Evolutionary conservation across 1,140 invertebrate species (phyloP).

Genomic region (Tetraneura akinire): DNA sequence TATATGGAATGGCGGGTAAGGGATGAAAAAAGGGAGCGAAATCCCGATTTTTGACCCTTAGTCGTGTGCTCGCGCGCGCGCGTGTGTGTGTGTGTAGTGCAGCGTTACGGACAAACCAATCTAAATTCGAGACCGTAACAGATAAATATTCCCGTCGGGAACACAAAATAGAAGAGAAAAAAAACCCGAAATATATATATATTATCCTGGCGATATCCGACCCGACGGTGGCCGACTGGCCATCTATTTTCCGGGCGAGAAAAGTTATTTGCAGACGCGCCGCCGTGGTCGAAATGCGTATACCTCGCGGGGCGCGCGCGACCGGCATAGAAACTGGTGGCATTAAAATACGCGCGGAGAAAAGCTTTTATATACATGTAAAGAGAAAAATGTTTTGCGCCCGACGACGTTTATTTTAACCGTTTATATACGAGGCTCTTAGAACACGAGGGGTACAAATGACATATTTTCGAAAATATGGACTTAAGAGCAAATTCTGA

Average conservation of each 20-base stretch:
- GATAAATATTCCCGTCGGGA: constrained; percentile 46
- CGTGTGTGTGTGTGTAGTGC: neutral
- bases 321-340: constrained; percentile 32
- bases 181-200: neutral
- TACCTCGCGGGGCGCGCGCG: neutral
- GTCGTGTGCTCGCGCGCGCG: neutral
- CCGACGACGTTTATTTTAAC: too few relatives aligned
- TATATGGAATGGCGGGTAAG: too few relatives aligned
- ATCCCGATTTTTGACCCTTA: constrained; percentile 43
- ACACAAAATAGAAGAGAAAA: constrained; percentile 44
- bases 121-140: constrained; percentile 45
- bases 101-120: constrained; percentile 19
- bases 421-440: too few relatives aligned
- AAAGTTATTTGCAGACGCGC: constrained; percentile 35
- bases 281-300: neutral
- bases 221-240: neutral
- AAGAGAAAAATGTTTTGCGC: too few relatives aligned
- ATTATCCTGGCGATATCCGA: neutral
- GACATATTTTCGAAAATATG: too few relatives aligned
- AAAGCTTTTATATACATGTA: neutral
- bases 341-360: neutral
- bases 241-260: constrained; percentile 36
- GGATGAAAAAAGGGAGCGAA: constrained; percentile 12
- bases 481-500: too few relatives aligned
- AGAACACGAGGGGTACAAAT: too few relatives aligned